A percentile compares a stretch with the other conserved stretches of the same genome.
Conservation (phyloP, 2,113 vertebrate genomes). For the Cyprinodon brontotheroides region DNA sequence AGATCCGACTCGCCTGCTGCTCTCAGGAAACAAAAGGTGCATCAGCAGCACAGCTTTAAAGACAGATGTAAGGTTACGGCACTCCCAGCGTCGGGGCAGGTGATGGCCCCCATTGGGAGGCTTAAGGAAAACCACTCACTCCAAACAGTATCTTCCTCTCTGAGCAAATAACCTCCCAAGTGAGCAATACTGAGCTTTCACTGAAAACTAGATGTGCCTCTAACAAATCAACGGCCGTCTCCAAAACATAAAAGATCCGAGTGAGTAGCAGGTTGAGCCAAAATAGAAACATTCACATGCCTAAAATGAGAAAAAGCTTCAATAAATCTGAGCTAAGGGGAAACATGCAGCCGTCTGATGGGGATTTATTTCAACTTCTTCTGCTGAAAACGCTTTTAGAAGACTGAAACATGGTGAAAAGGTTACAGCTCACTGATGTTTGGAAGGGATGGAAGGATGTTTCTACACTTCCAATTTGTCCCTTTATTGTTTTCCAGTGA, state of each 20-base stretch:
- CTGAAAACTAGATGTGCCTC: constrained; percentile 19
- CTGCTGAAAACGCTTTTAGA: too few relatives aligned
- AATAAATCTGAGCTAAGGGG: too few relatives aligned
- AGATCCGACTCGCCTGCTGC: constrained; percentile 18
- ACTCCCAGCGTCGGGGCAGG: constrained; percentile 15
- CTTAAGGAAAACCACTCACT: constrained; percentile 31
- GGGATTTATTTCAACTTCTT: too few relatives aligned
- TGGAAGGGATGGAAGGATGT: too few relatives aligned
- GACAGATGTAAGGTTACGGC: constrained; percentile 17
- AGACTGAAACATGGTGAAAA: too few relatives aligned
- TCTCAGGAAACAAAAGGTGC: constrained; percentile 1
- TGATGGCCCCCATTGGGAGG: constrained; percentile 44
- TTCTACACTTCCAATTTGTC: too few relatives aligned
- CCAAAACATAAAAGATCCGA: background rate
- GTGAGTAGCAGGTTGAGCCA: too few relatives aligned
- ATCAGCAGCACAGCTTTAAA: constrained; percentile 12
- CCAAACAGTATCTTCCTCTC: background rate
- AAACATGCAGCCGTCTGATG: too few relatives aligned
- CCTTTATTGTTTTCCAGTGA: too few relatives aligned
- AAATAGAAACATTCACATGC: too few relatives aligned
- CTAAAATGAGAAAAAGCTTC: too few relatives aligned
- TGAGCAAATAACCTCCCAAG: constrained; percentile 21
- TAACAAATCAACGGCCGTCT: background rate
- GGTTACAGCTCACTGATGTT: too few relatives aligned
- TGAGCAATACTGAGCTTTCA: constrained; percentile 8